These are phyloP conservation scores for Zoanthus sociatus DNA, from an alignment of 92 coral and sea anemone species.

Conservation along the genomic window DNA sequence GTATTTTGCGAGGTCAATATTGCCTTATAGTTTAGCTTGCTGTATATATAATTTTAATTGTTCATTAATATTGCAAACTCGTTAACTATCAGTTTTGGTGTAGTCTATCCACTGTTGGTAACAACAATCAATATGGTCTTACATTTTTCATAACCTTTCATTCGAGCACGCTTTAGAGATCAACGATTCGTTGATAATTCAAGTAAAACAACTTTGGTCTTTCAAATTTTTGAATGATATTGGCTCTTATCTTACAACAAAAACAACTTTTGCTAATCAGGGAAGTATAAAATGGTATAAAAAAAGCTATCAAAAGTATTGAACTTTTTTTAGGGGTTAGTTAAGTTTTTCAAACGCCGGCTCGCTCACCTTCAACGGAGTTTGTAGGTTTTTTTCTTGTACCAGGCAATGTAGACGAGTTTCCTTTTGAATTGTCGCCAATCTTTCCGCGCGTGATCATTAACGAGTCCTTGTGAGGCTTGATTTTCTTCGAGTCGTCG, in stretches of 20 bases:
- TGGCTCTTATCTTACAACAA: neutral
- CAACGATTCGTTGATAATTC: too few species aligned
- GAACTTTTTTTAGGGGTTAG: neutral
- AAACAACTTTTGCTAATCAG: neutral
- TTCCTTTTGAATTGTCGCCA: conserved; percentile 28
- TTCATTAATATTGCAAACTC: too few species aligned
- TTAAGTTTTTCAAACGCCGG: neutral
- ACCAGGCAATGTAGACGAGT: conserved; percentile 27
- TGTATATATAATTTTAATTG: too few species aligned
- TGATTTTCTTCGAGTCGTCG: conserved; percentile 22
- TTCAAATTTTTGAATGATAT: neutral
- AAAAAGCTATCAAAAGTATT: neutral
- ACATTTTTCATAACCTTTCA: too few species aligned
- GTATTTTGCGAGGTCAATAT: too few species aligned
- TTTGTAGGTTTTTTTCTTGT: conserved; percentile 18
- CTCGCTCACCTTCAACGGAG: conserved; percentile 30
- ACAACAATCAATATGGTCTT: too few species aligned
- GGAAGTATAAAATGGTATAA: neutral
- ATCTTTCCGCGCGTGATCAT: conserved; percentile 23
- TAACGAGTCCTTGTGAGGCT: conserved; percentile 46
- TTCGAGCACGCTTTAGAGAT: too few species aligned
- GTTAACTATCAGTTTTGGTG: too few species aligned
- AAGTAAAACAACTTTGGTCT: too few species aligned
- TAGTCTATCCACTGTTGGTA: too few species aligned
- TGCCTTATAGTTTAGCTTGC: too few species aligned